Conservation (phyloP, 2,113 vertebrate genomes). For the Gallinago media region DNA sequence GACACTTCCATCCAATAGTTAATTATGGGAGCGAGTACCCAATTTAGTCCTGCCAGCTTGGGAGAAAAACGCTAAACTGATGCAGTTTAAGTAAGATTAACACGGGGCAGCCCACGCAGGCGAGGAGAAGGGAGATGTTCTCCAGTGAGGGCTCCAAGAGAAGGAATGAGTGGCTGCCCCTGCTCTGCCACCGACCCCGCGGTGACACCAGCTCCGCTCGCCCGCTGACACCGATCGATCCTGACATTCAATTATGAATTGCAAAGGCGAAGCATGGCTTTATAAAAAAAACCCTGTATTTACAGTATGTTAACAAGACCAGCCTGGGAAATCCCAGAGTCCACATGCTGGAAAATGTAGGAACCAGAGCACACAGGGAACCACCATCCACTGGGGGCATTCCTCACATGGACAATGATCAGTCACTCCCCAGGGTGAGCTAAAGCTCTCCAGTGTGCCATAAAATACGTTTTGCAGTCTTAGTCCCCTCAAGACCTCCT, state of each 20-base stretch:
- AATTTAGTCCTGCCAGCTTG: background rate
- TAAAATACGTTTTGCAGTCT: background rate
- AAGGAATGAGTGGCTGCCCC: background rate
- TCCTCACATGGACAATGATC: fast-evolving
- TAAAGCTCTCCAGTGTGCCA: background rate
- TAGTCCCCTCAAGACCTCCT: background rate
- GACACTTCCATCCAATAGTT: background rate
- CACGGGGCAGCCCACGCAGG: background rate
- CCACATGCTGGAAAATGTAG: fast-evolving
- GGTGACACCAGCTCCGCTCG: no score
- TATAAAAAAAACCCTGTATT: background rate
- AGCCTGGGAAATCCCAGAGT: background rate
- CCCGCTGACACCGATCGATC: background rate
- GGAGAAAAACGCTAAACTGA: background rate
- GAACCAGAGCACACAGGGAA: background rate
- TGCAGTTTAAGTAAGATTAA: background rate
- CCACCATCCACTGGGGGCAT: fast-evolving
- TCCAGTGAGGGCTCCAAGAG: background rate
- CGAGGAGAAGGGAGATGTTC: background rate
- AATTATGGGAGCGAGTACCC: background rate
- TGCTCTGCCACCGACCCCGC: background rate
- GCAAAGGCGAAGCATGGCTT: background rate
- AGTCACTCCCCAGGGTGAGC: background rate
- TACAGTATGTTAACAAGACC: background rate
- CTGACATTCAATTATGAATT: background rate